phyloP scores from a whole-genome alignment of 2,113 vertebrate genomes.

The Acrocephalus arundinaceus region DNA sequence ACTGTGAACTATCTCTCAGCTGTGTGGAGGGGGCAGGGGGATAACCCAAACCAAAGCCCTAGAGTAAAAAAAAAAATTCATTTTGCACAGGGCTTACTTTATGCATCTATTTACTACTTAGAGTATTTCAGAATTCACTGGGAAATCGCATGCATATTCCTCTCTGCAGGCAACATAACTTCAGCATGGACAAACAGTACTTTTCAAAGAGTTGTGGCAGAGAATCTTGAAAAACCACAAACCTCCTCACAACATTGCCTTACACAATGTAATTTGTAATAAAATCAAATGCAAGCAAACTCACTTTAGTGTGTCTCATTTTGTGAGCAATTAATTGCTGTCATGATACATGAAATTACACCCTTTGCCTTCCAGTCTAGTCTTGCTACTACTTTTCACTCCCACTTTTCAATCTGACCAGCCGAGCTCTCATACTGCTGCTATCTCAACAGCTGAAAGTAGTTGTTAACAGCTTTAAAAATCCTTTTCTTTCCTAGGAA shows the following conservation, averaged over 20 bases:
- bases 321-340: not conserved
- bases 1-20: not conserved
- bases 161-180: not conserved
- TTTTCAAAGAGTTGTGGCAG: not conserved
- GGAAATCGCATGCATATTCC: not conserved
- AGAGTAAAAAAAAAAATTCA: not conserved
- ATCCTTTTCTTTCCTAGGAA: not conserved
- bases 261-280: not conserved
- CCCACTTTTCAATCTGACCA: not conserved
- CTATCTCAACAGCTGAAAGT: not conserved
- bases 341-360: not conserved
- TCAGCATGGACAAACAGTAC: not conserved
- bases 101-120: not conserved
- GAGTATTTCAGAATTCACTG: not conserved
- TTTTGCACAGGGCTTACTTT: not conserved
- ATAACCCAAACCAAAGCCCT: not conserved
- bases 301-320: not conserved
- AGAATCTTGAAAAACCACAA: not conserved
- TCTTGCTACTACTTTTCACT: not conserved
- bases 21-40: fast-evolving
- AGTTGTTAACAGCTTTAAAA: not conserved
- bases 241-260: not conserved
- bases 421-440: not conserved
- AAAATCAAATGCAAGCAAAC: not conserved
- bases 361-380: not conserved